These are phyloP conservation scores for Physella acuta DNA, from an alignment of 1,140 invertebrate genomes.

Conservation along the genomic window DNA sequence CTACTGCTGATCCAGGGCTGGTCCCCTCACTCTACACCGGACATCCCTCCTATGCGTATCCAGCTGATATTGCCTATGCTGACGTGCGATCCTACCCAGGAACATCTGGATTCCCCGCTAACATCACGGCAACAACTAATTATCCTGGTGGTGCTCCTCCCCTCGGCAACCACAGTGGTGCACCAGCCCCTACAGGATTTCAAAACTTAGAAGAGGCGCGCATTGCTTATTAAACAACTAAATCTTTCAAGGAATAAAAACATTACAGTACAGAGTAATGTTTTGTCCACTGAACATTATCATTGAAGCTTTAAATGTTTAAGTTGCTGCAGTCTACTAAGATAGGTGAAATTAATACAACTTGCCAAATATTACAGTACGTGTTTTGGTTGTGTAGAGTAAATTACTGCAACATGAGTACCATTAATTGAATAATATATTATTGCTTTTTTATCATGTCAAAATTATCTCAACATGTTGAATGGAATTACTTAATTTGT, in stretches of 20 bases:
- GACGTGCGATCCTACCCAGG: slow-evolving; percentile 54
- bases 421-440: no score
- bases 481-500: no score
- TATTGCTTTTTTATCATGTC: no score
- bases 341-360: background rate
- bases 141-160: slow-evolving; percentile 55
- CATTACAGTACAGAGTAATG: no score
- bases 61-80: slow-evolving; percentile 48
- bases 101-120: slow-evolving; percentile 33
- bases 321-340: background rate
- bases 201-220: slow-evolving; percentile 32
- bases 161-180: slow-evolving; percentile 45
- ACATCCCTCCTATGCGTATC: slow-evolving; percentile 58
- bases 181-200: slow-evolving; percentile 52
- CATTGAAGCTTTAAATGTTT: background rate
- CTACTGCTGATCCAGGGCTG: slow-evolving; percentile 45
- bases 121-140: slow-evolving; percentile 20
- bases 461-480: no score
- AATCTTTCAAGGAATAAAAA: no score
- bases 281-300: no score
- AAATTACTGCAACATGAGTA: no score
- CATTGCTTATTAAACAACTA: slow-evolving; percentile 29
- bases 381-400: no score
- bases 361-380: background rate
- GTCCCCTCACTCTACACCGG: slow-evolving; percentile 57